Percentiles rank a stretch among this genome's conserved stretches.
phyloP scores from a whole-genome alignment of 2,797 vertebrate species.

The Lophius americanus region DNA sequence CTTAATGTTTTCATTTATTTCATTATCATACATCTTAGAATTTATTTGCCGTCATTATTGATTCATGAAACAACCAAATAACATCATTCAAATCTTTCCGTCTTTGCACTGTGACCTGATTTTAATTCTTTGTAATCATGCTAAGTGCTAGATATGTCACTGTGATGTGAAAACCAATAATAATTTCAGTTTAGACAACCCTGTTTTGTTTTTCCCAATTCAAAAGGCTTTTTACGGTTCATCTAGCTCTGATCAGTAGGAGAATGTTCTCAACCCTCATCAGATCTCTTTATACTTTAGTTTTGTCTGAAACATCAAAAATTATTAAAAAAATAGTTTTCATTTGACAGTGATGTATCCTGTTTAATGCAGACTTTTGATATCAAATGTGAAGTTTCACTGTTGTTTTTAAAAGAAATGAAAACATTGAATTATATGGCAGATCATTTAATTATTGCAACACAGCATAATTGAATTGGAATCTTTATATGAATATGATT shows the following conservation, averaged over 20 bases:
- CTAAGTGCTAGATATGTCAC: neutral
- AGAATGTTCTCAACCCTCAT: neutral
- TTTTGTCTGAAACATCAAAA: neutral
- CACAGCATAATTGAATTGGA: neutral
- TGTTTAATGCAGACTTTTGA: neutral
- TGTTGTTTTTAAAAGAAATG: neutral
- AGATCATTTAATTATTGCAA: neutral
- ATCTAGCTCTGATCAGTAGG: neutral
- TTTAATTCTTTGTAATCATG: neutral
- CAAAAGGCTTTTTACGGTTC: neutral
- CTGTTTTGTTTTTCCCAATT: slow-evolving; percentile 1
- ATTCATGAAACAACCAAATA: neutral
- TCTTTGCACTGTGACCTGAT: neutral
- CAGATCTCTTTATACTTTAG: neutral
- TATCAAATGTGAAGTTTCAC: neutral
- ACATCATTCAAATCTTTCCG: neutral
- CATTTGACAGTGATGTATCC: neutral
- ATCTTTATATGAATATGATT: neutral
- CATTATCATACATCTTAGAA: neutral
- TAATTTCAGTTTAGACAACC: neutral
- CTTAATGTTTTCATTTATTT: neutral
- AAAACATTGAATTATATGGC: neutral
- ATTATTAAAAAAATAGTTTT: neutral
- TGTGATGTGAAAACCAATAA: neutral
- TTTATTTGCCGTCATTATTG: neutral